Percentiles rank a stretch among this genome's conserved stretches.
Evolutionary conservation across 2,888 invertebrate species (phyloP).

Genomic region (Chrysodeixis includens): DNA sequence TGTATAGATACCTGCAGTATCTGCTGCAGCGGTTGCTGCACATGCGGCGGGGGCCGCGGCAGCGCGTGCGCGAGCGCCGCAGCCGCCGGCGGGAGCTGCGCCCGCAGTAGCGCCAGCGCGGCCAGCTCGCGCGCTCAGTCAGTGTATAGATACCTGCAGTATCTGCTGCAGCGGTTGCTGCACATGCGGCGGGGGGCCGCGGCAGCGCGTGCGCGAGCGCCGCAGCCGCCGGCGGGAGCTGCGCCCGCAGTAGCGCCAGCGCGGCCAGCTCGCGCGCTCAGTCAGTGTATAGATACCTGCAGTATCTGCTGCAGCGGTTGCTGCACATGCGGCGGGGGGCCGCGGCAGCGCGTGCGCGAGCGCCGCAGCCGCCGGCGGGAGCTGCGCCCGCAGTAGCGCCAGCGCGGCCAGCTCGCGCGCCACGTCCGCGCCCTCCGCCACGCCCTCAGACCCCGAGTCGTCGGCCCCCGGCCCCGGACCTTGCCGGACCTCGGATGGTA

Average conservation of each 20-base stretch:
- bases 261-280: conserved; percentile 74
- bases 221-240: conserved; percentile 66
- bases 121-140: conserved; percentile 85
- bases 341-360: conserved; percentile 68
- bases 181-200: too few relatives aligned
- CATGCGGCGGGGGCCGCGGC: too few relatives aligned
- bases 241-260: conserved; percentile 75
- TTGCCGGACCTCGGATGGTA: neutral
- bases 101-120: conserved; percentile 78
- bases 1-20: too few relatives aligned
- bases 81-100: conserved; percentile 75
- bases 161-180: too few relatives aligned
- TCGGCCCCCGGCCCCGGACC: conserved; percentile 30
- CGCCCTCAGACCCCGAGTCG: conserved; percentile 70
- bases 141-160: too few relatives aligned
- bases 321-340: conserved; percentile 64
- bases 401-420: conserved; percentile 81
- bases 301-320: conserved; percentile 74
- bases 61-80: conserved; percentile 71
- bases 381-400: conserved; percentile 72
- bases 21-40: too few relatives aligned
- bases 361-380: conserved; percentile 67
- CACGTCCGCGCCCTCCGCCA: conserved; percentile 83
- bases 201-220: conserved; percentile 71
- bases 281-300: conserved; percentile 63